phyloP scores from a whole-genome alignment of 2,113 vertebrate species.

The Panurus biarmicus region DNA sequence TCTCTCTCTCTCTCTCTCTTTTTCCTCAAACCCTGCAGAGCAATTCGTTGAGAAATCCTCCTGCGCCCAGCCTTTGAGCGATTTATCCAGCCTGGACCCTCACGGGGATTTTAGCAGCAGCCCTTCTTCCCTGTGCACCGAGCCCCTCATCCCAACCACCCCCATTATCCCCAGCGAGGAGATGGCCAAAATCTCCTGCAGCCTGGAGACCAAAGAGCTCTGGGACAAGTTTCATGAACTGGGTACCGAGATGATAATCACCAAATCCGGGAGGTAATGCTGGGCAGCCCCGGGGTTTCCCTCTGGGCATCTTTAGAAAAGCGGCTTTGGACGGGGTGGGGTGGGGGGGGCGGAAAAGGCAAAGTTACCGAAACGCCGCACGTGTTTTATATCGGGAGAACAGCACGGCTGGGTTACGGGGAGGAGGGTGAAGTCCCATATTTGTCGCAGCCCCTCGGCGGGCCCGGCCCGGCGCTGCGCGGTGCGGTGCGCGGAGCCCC shows the following conservation, averaged over 20 bases:
- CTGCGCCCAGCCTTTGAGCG: conserved; percentile 80
- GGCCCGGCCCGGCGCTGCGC: not conserved
- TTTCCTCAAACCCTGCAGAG: conserved; percentile 64
- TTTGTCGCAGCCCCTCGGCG: not conserved
- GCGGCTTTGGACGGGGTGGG: rapidly evolving
- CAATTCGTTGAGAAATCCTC: conserved; percentile 97
- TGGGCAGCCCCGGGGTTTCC: rapidly evolving
- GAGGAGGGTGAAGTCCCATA: not conserved
- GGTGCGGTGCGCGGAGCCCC: not conserved
- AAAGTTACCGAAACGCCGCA: rapidly evolving
- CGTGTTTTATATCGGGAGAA: not conserved
- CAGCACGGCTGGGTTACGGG: no score
- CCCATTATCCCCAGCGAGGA: conserved; percentile 91
- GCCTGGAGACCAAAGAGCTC: conserved; percentile 95
- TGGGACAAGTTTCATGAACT: conserved; percentile 99
- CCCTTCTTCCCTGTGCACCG: conserved; percentile 82
- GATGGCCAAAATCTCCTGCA: conserved; percentile 97
- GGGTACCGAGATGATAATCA: conserved; percentile 99
- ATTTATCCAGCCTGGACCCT: conserved; percentile 81
- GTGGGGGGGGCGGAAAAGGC: rapidly evolving
- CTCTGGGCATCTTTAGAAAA: not conserved
- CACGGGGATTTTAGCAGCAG: conserved; percentile 79
- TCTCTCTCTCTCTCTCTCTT: no score
- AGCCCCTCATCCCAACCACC: conserved; percentile 92
- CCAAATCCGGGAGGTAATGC: conserved; percentile 91